Evolutionary conservation across 2,888 invertebrate species (phyloP), one percentile per base, ranked within the genome.

Genomic region (Tenthredo amoena): DNA sequence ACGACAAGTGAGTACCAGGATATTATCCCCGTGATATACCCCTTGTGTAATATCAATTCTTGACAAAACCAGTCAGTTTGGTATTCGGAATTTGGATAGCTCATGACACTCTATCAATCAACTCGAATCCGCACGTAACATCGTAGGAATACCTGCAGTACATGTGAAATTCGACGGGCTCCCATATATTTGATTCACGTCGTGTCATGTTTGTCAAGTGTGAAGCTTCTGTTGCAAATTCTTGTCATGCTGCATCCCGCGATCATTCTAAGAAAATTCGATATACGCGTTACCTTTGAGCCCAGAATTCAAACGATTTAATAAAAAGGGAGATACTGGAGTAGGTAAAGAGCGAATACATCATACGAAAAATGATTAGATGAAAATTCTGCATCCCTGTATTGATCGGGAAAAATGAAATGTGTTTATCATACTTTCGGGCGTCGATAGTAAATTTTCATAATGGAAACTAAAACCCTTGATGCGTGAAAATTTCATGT

Each of bases 1-100:
- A 94, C 96, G 5, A 95, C 95, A 86, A 96, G 98, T 98, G 94
- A 96, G 97, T 74, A 62, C 12, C 62, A 26, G 18, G 0, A 68
- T 68, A 68, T 15, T 34, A 68, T 10, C 26, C 26, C 31, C 9
- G 10, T 21, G 0, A 21, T 18, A 65, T 65, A 21, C 26, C 26
- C 62, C 62, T 68, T 10, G 62, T 4, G n/a, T 55, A n/a, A 5
- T 55, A 58, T 58, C 18, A 21, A n/a, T 62, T 62, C 62, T 26
- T 26, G 62, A 26, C 62, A 62, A 62, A 12, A 26, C 10, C 2
- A 21, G 62, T 21, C 26, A 26, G 62, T 26, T 62, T 26, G 62
- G 26, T 62, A 26, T 62, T 26, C 1, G 62, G 12, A 62, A 26
- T 68, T 6, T 4, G 68, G 5, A 68, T 12, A 68, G 15, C 68